A percentile compares a stretch with the other conserved stretches of the same genome.
Evolutionary conservation across 2,113 vertebrate genomes (phyloP).

Genomic region (Heterocephalus glaber): DNA sequence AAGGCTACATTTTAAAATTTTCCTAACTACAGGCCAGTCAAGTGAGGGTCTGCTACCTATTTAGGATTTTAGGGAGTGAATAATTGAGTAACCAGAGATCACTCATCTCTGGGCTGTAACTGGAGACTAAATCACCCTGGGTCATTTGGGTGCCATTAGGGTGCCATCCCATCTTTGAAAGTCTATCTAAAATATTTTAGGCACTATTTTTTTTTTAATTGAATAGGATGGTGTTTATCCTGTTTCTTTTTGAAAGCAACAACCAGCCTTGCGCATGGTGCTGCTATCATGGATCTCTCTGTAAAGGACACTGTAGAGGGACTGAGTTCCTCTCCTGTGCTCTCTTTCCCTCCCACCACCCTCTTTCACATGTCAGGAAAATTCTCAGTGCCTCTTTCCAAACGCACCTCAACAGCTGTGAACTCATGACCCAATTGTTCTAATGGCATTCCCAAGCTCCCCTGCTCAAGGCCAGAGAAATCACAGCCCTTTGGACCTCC

Average conservation of each 20-base stretch:
- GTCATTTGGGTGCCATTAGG: neutral
- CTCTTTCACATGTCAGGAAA: neutral
- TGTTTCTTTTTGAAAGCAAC: neutral
- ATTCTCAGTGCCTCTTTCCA: constrained; percentile 67
- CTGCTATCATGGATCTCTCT: neutral
- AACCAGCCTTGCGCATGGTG: fast-evolving
- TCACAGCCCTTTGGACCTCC: constrained; percentile 58
- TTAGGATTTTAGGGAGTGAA: neutral
- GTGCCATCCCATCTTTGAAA: neutral
- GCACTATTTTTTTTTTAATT: neutral
- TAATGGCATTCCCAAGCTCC: constrained; percentile 82
- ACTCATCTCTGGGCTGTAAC: neutral
- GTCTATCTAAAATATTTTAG: neutral
- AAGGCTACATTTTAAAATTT: neutral
- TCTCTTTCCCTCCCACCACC: no score
- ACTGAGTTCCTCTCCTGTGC: neutral
- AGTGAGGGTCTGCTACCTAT: neutral
- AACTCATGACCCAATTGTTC: constrained; percentile 85
- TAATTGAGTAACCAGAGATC: no score
- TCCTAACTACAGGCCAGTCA: neutral
- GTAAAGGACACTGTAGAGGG: neutral
- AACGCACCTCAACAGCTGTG: constrained; percentile 78
- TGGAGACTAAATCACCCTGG: neutral
- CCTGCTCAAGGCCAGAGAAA: constrained; percentile 85
- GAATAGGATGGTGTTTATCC: neutral